These are phyloP conservation scores for Hydropotes inermis DNA, from an alignment of 2,113 vertebrate species.

Conservation along the genomic window DNA sequence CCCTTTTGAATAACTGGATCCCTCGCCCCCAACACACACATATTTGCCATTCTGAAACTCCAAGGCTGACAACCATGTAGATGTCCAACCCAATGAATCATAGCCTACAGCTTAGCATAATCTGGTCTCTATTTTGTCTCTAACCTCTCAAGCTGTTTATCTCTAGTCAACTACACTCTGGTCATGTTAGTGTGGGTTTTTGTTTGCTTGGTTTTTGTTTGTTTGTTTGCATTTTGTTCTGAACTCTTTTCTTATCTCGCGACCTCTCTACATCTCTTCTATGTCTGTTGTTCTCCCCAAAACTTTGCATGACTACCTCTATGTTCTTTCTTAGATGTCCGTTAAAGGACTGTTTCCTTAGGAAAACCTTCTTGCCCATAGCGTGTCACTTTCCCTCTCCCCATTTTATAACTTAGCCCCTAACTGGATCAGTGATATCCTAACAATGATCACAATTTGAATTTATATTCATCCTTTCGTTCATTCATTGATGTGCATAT, in stretches of 20 bases:
- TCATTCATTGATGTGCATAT: neutral
- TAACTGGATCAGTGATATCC: neutral
- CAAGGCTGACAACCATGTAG: neutral
- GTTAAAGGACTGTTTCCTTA: neutral
- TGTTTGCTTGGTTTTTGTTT: neutral
- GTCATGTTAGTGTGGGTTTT: neutral
- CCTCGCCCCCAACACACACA: rapidly evolving
- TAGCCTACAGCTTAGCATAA: neutral
- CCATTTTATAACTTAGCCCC: neutral
- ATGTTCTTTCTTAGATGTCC: neutral
- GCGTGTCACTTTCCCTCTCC: neutral
- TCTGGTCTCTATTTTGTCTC: neutral
- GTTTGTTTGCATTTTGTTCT: neutral
- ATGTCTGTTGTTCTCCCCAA: neutral
- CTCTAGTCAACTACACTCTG: neutral
- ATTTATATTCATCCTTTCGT: neutral
- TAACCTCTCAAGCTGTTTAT: neutral
- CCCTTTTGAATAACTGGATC: neutral
- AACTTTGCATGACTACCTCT: neutral
- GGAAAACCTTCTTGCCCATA: neutral
- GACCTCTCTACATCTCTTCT: neutral
- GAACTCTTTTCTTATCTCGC: neutral
- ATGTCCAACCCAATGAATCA: neutral
- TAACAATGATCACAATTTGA: neutral
- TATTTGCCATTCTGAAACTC: neutral